Evolutionary conservation across 2,797 vertebrate genomes (phyloP).

Genomic region (Pipistrellus kuhlii): DNA sequence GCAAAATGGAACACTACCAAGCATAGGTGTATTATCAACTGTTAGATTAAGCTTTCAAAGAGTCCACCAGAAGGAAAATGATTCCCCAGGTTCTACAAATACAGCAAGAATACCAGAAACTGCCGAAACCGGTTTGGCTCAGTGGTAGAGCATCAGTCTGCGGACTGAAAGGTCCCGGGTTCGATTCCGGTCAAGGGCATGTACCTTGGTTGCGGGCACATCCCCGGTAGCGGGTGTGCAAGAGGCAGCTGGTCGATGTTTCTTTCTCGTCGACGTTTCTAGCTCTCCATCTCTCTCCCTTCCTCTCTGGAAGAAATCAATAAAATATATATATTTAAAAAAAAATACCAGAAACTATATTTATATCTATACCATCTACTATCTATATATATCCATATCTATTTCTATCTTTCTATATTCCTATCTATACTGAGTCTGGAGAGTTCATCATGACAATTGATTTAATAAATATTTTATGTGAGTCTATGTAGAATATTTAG

Average conservation of each 20-base stretch:
- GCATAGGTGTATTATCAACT: neutral
- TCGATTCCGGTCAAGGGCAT: too few species aligned
- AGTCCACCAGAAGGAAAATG: neutral
- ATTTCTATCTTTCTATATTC: neutral
- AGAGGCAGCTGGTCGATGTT: too few species aligned
- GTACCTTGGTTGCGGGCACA: too few species aligned
- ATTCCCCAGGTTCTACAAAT: neutral
- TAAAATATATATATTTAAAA: too few species aligned
- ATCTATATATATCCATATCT: neutral
- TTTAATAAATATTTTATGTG: conserved; percentile 40
- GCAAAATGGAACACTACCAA: neutral
- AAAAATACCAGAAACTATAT: neutral
- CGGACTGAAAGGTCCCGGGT: too few species aligned
- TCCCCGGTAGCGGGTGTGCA: too few species aligned
- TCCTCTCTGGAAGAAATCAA: too few species aligned
- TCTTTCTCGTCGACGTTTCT: too few species aligned
- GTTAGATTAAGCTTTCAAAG: neutral
- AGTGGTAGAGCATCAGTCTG: too few species aligned
- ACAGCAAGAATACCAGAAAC: neutral
- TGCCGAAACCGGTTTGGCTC: too few species aligned
- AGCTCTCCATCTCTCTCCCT: too few species aligned
- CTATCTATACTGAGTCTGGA: neutral
- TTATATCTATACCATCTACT: neutral
- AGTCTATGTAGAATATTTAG: conserved; percentile 28
- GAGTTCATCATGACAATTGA: neutral